A percentile compares a stretch with the other conserved stretches of the same genome.
These are phyloP conservation scores for Campaea margaritaria DNA, from an alignment of 2,888 invertebrate species.

Conservation along the genomic window DNA sequence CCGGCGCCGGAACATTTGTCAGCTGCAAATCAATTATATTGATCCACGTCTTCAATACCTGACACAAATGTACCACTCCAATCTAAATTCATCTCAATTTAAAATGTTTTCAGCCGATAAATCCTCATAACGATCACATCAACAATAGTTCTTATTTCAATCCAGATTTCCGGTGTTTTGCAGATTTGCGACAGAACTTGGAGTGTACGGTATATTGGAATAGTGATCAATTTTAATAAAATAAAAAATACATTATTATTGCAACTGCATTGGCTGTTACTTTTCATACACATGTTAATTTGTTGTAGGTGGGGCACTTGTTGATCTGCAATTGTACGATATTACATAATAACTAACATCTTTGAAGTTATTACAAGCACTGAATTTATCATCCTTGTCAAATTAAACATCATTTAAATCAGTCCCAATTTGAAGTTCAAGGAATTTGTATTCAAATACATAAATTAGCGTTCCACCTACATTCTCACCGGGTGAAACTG, in stretches of 20 bases:
- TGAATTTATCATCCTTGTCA: background rate
- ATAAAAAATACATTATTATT: background rate
- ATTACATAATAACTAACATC: background rate
- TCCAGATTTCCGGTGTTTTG: background rate
- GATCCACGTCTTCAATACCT: constrained; percentile 27
- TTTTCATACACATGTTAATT: constrained; percentile 13
- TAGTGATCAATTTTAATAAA: background rate
- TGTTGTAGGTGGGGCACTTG: background rate
- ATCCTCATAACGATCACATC: constrained; percentile 9
- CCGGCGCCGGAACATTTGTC: constrained; percentile 29
- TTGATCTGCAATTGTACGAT: background rate
- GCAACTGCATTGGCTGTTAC: background rate
- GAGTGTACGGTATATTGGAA: background rate
- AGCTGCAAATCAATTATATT: constrained; percentile 34
- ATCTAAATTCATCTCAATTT: constrained; percentile 15
- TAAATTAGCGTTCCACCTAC: constrained; percentile 26
- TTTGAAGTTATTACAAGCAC: background rate
- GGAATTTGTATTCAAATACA: constrained; percentile 24
- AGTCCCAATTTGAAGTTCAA: constrained; percentile 22
- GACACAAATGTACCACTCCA: constrained; percentile 24
- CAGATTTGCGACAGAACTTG: background rate
- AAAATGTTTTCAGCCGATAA: constrained; percentile 18
- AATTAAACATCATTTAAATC: constrained; percentile 18
- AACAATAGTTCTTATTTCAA: constrained; percentile 9
- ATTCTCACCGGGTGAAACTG: constrained; percentile 23